Evolutionary conservation across 2,888 invertebrate species (phyloP), one percentile per base, ranked within the genome.

Genomic region (Acrobasis consociella): DNA sequence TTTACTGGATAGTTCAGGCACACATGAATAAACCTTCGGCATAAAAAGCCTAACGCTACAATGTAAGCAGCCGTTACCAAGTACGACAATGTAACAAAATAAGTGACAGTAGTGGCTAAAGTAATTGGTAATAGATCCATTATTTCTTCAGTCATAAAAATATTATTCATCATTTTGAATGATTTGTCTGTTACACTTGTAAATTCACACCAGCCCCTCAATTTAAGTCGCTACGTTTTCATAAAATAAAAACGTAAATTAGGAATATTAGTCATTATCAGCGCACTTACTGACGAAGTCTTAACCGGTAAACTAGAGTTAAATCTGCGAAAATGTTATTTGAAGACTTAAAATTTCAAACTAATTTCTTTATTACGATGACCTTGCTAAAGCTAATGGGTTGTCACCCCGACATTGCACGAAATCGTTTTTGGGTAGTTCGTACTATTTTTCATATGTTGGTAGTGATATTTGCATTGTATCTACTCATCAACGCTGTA

Each of bases 401-500:
- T 13, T 17, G 10, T 11, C 51, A 51, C 13, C 51, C 51, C 1
- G 9, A 51, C 13, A 5, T 22, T 9, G 1, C 17, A 11, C 17
- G 51, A 51, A 22, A 51, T 51, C 9, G 22, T 3, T 22, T 22
- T 51, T 51, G 51, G 51, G 22, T 31, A 51, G 22, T 7, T 15
- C 22, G 22, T 13, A 51, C 51, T 22, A 15, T 10, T 51, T 5
- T 51, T 22, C 51, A 22, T 7, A 51, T 51, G 51, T 15, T 3
- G 3, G 17, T 22, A 22, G 11, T 51, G 15, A 11, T 5, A 15
- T 22, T 51, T 1, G 11, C 22, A 51, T 17, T 31, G 11, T 31
- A 13, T 10, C 10, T 51, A 13, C 10, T 51, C 17, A 22, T 31
- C 3, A 22, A 82, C 65, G 83, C 87, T 0, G 68, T 82, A 9